Evolutionary conservation across 1,140 invertebrate species (phyloP).

Genomic region (Rhynchophorus ferrugineus): DNA sequence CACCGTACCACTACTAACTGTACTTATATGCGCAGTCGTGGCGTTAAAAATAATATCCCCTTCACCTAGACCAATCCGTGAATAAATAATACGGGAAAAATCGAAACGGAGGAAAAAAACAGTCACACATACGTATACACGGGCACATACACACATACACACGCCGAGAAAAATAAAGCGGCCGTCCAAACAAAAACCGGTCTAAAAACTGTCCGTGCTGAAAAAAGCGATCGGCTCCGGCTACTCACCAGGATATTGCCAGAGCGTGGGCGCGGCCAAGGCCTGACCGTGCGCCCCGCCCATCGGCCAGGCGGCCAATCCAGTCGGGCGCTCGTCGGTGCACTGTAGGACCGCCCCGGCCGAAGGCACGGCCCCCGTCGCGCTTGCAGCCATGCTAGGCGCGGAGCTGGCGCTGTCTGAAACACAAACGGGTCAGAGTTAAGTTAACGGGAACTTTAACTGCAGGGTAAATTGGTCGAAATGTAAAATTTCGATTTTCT

Average conservation of each 20-base stretch:
- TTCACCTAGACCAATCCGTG: background rate
- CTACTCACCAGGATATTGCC: constrained; percentile 65
- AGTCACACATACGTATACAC: too few species aligned
- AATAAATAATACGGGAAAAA: constrained; percentile 5
- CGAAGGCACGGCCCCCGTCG: constrained; percentile 45
- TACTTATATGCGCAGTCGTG: too few species aligned
- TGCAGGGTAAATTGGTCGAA: too few species aligned
- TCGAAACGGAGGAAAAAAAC: constrained; percentile 14
- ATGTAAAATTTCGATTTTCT: too few species aligned
- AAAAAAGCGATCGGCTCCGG: constrained; percentile 10
- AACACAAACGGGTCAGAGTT: constrained; percentile 18
- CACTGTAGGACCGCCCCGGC: constrained; percentile 45
- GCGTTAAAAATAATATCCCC: background rate
- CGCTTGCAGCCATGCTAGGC: constrained; percentile 33
- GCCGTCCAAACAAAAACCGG: constrained; percentile 34
- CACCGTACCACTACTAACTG: too few species aligned
- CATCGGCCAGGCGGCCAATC: constrained; percentile 44
- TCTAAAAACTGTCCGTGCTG: constrained; percentile 34
- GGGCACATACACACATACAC: too few species aligned
- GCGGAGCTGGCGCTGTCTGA: constrained; percentile 20
- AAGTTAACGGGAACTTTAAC: too few species aligned
- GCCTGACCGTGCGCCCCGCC: constrained; percentile 43
- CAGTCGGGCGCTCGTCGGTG: constrained; percentile 44
- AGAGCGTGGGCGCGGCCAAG: constrained; percentile 54
- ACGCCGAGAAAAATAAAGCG: too few species aligned